Percentiles rank a stretch among this genome's conserved stretches.
Conservation (phyloP, 2,888 invertebrate genomes). For the Aleiodes leptofemur region DNA sequence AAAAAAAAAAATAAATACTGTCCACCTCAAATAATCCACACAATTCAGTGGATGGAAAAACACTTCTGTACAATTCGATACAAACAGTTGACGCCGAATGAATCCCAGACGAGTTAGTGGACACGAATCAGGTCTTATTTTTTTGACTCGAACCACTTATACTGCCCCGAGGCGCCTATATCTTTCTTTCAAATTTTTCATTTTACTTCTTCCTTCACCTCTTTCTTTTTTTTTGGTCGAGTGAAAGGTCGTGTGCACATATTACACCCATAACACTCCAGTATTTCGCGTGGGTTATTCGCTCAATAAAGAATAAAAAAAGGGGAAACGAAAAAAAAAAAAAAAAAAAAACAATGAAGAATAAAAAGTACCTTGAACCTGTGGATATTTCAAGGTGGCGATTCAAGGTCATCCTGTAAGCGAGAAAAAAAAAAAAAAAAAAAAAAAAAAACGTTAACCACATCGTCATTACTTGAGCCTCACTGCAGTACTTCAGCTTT, state of each 20-base stretch:
- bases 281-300: constrained; percentile 5
- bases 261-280: background rate
- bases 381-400: background rate
- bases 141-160: constrained; percentile 20
- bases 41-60: constrained; percentile 1
- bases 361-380: constrained; percentile 11
- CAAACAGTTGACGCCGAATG: background rate
- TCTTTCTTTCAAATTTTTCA: background rate
- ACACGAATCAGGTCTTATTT: constrained; percentile 9
- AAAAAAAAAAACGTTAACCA: background rate
- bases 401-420: background rate
- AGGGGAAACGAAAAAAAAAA: too few species aligned
- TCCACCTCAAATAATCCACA: background rate
- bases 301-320: background rate
- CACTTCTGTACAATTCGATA: background rate
- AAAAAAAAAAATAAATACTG: background rate
- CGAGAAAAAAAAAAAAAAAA: background rate
- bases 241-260: background rate
- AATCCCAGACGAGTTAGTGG: constrained; percentile 5
- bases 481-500: background rate
- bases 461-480: background rate
- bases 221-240: background rate
- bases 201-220: background rate
- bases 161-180: background rate
- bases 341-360: background rate